Evolutionary conservation across 2,113 vertebrate genomes (phyloP), one percentile per base, ranked within the genome.

Genomic region (Hoplias malabaricus): DNA sequence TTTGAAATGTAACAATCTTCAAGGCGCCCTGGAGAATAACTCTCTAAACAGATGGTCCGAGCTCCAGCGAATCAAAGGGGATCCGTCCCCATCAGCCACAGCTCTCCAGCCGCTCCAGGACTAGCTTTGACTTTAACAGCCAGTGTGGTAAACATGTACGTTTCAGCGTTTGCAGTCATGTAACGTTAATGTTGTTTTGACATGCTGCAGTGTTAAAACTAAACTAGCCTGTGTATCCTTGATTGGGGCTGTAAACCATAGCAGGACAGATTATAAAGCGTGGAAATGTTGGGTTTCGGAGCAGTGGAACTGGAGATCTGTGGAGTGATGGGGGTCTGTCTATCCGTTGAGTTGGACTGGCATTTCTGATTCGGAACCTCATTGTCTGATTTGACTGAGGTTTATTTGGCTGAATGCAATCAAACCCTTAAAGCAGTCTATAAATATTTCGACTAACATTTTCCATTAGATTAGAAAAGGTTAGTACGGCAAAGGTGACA

Each of bases 21-120:
- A 25, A 66, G 43, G 62, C 16, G 29, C 73, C 61, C 73, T 40
- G 46, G 61, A 66, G 73, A 66, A 54, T 40, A 6, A 46, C 63
- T 75, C 34, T 75, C 34, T 25, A 66, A 54, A 66, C 46, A 75
- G 61, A 54, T 66, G 73, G 73, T 54, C 40, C 63, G 59, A 65
- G 59, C 48, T 63, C 42, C 13, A 40, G 21, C 40, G 61, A 38
- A 38, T 38, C 43, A 66, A 53, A 75, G 14, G 27, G 33, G 21
- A 66, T 53, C 33, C 33, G 19, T 54, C 50, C 43, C 46, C 53
- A 62, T 48, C 59, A 65, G 46, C 31, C 38, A 40, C 36, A 33
- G 31, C 21, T 14, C 31, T 63, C 57, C 7, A 63, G 71, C 38
- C 46, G 33, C 31, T 75, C 36, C 46, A 66, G 61, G 59, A 36